Conservation (phyloP, 1,140 invertebrate species). For the Leucophenga varia region DNA sequence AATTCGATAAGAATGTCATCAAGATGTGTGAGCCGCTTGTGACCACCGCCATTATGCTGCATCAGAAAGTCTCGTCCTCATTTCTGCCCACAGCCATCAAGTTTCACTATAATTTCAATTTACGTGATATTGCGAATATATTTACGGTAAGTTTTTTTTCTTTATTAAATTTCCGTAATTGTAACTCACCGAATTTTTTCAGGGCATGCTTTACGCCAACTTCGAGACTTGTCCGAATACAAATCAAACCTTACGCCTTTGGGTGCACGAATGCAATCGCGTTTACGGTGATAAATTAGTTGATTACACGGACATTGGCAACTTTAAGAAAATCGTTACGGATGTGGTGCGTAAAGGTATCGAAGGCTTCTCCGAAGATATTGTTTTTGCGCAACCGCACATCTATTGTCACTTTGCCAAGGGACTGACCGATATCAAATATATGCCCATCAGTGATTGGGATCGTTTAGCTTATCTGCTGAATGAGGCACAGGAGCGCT, state of each 20-base stretch:
- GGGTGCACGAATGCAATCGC: slow-evolving; percentile 85
- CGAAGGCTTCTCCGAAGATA: slow-evolving; percentile 69
- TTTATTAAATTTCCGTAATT: slow-evolving; percentile 7
- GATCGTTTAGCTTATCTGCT: slow-evolving; percentile 72
- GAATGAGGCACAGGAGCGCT: slow-evolving; percentile 78
- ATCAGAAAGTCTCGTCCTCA: slow-evolving; percentile 71
- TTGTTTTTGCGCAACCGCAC: slow-evolving; percentile 69
- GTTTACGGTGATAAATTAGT: slow-evolving; percentile 91
- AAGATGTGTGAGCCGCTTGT: slow-evolving; percentile 67
- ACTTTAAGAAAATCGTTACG: slow-evolving; percentile 71
- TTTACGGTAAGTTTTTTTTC: slow-evolving; percentile 69
- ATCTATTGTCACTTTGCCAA: slow-evolving; percentile 90
- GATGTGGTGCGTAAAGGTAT: slow-evolving; percentile 85
- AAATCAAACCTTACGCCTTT: slow-evolving; percentile 75
- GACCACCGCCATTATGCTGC: slow-evolving; percentile 72
- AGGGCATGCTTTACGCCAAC: slow-evolving; percentile 88
- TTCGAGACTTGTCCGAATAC: slow-evolving; percentile 72
- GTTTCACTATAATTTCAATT: slow-evolving; percentile 94
- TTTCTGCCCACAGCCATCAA: slow-evolving; percentile 92
- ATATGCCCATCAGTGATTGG: slow-evolving; percentile 77
- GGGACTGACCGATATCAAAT: slow-evolving; percentile 89
- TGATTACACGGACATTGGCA: slow-evolving; percentile 71
- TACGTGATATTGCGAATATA: slow-evolving; percentile 89
- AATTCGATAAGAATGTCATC: slow-evolving; percentile 56
- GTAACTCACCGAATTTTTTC: slow-evolving; percentile 21